Percentiles rank a stretch among this genome's conserved stretches.
Evolutionary conservation across 2,113 vertebrate species (phyloP).

Genomic region (Sialia sialis): DNA sequence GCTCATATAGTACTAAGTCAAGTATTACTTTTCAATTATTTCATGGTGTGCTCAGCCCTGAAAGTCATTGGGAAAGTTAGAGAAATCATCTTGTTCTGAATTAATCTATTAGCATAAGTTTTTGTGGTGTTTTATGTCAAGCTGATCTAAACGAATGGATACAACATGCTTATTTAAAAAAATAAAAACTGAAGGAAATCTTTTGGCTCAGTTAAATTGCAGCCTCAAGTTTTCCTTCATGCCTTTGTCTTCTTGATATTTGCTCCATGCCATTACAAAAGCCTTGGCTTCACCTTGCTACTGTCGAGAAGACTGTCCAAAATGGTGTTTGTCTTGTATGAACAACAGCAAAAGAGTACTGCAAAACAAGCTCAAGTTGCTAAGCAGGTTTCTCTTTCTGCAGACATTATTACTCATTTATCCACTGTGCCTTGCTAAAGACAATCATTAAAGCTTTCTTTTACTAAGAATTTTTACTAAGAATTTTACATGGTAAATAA

Average conservation of each 20-base stretch:
- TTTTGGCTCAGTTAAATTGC: background rate
- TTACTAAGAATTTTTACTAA: background rate
- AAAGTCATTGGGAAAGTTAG: background rate
- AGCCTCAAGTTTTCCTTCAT: background rate
- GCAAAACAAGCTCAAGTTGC: background rate
- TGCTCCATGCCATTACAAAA: background rate
- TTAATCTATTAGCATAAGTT: background rate
- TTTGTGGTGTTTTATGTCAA: background rate
- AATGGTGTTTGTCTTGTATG: background rate
- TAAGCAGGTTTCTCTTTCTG: background rate
- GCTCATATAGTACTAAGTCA: background rate
- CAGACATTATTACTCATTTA: background rate
- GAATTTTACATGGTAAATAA: background rate
- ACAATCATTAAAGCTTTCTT: background rate
- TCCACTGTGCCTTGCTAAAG: background rate
- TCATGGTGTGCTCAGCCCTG: background rate
- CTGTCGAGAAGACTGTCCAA: background rate
- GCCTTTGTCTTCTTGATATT: background rate
- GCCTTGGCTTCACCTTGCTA: background rate
- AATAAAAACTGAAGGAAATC: background rate
- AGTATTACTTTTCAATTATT: background rate
- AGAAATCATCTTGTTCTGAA: background rate
- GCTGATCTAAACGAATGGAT: background rate
- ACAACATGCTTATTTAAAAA: background rate
- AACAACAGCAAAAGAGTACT: background rate